Evolutionary conservation across 2,113 vertebrate species (phyloP).

Genomic region (Thalassoma bifasciatum): DNA sequence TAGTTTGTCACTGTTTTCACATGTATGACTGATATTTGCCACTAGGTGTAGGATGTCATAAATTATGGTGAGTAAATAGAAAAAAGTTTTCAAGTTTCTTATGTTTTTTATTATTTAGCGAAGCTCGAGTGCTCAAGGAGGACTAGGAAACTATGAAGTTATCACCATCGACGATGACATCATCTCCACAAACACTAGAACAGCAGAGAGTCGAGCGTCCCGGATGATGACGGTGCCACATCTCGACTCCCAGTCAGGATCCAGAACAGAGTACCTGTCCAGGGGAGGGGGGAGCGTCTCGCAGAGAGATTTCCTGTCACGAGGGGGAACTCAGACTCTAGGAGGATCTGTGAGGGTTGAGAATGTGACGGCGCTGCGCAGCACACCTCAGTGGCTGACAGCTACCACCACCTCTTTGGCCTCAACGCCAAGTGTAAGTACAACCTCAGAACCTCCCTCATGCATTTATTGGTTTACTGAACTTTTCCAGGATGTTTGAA

Average conservation of each 20-base stretch:
- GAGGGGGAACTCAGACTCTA: constrained; percentile 82
- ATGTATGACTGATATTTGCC: background rate
- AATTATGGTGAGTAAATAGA: background rate
- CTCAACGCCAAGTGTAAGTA: constrained; percentile 68
- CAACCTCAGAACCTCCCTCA: background rate
- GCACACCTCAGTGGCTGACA: constrained; percentile 71
- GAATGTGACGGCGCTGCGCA: constrained; percentile 82
- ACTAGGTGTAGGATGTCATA: background rate
- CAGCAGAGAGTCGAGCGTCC: constrained; percentile 54
- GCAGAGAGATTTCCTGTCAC: constrained; percentile 82
- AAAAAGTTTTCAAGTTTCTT: background rate
- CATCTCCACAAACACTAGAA: constrained; percentile 45
- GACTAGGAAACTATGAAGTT: constrained; percentile 71
- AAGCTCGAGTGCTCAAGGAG: constrained; percentile 76
- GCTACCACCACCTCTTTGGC: constrained; percentile 54
- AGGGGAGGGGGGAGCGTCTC: constrained; percentile 78
- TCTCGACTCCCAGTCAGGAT: constrained; percentile 68
- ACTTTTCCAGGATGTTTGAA: background rate
- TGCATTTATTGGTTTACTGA: background rate
- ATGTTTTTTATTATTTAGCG: constrained; percentile 68
- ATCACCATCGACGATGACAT: constrained; percentile 75
- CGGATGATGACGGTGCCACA: constrained; percentile 45
- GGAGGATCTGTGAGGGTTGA: constrained; percentile 81
- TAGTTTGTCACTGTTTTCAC: background rate
- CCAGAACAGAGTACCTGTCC: constrained; percentile 84